Percentiles rank a stretch among this genome's conserved stretches.
These are phyloP conservation scores for Acromyrmex charruanus DNA, from an alignment of 1,140 invertebrate genomes.

Conservation along the genomic window DNA sequence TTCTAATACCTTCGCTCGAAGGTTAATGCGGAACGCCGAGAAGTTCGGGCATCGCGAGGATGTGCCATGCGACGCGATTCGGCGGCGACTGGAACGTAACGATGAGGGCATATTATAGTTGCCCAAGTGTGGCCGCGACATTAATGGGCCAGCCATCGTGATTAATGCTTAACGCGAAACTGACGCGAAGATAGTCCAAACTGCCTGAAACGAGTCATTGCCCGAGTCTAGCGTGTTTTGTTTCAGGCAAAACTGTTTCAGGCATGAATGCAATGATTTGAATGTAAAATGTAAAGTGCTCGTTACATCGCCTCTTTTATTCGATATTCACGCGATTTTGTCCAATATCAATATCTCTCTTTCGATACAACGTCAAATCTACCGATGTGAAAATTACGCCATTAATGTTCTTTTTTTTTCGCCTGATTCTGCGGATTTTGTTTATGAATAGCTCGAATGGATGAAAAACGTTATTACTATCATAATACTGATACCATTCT, in stretches of 20 bases:
- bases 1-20: conserved; percentile 57
- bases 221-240: background rate
- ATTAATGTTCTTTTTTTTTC: conserved; percentile 25
- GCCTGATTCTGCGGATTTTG: conserved; percentile 37
- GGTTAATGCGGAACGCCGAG: conserved; percentile 60
- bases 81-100: conserved; percentile 28
- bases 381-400: conserved; percentile 16
- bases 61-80: conserved; percentile 51
- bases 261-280: conserved; percentile 12
- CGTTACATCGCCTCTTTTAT: conserved; percentile 28
- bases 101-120: conserved; percentile 49
- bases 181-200: conserved; percentile 35
- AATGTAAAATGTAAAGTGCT: conserved; percentile 5
- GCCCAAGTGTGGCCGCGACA: conserved; percentile 46
- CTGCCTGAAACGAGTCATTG: background rate
- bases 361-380: conserved; percentile 14
- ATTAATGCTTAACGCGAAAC: conserved; percentile 55
- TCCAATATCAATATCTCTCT: background rate
- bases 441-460: background rate
- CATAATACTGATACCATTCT: conserved; percentile 7
- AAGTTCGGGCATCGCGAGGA: conserved; percentile 47
- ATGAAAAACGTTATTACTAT: conserved; percentile 21
- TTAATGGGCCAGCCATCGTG: conserved; percentile 51
- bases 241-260: background rate
- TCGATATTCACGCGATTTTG: conserved; percentile 30